A percentile compares a stretch with the other conserved stretches of the same genome.
Conservation (phyloP, 2,888 invertebrate genomes). For the Caenorhabditis wallacei region DNA sequence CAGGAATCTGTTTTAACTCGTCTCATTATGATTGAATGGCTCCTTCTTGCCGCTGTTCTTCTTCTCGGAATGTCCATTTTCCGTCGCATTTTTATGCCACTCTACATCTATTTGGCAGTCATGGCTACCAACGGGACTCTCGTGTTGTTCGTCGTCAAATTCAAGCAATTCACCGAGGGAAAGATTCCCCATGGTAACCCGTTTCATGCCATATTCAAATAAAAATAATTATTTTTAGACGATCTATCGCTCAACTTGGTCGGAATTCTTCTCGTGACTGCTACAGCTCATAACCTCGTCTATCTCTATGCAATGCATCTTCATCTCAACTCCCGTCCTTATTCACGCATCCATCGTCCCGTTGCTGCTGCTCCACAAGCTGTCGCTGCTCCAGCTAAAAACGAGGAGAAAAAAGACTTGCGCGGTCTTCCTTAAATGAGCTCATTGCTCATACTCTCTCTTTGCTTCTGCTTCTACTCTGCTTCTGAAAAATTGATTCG, state of each 20-base stretch:
- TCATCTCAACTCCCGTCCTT: constrained; percentile 14
- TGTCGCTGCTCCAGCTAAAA: neutral
- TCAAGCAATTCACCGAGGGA: constrained; percentile 48
- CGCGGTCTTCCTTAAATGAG: constrained; percentile 8
- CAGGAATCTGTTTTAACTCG: constrained; percentile 43
- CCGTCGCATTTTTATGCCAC: constrained; percentile 59
- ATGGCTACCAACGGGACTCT: constrained; percentile 64
- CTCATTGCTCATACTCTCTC: neutral
- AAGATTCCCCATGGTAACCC: constrained; percentile 30
- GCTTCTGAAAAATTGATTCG: neutral
- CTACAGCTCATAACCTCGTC: constrained; percentile 53
- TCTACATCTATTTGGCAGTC: constrained; percentile 60
- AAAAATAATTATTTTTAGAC: constrained; percentile 32
- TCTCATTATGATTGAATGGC: constrained; percentile 58
- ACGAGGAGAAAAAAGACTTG: constrained; percentile 9
- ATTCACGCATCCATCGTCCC: neutral
- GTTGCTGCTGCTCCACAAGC: neutral
- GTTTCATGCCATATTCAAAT: neutral
- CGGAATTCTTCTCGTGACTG: constrained; percentile 45
- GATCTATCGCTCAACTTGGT: constrained; percentile 52
- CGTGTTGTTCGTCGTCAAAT: constrained; percentile 49
- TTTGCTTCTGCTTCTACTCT: neutral
- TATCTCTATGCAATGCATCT: constrained; percentile 56
- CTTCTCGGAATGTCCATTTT: constrained; percentile 26
- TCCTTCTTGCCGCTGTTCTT: constrained; percentile 34